Percentiles rank a stretch among this genome's conserved stretches.
phyloP scores from a whole-genome alignment of 30 jellyfish, hydroid and myxozoan genomes.

The Pelagia noctiluca region DNA sequence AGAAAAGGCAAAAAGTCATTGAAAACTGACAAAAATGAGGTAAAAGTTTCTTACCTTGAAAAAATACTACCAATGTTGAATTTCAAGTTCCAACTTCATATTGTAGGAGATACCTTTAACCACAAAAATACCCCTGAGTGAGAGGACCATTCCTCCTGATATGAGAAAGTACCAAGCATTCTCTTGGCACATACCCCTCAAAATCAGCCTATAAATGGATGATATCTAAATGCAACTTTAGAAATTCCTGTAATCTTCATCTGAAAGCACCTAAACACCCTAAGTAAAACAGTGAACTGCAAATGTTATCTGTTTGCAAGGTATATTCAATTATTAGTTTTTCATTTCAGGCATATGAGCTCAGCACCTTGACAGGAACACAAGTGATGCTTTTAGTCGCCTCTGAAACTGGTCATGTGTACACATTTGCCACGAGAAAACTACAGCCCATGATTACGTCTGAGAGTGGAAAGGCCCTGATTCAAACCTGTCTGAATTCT shows the following conservation, averaged over 20 bases:
- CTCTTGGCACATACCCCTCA: neutral
- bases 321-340: slow-evolving; percentile 9
- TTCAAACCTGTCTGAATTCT: slow-evolving; percentile 95
- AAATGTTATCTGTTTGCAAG: neutral
- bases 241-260: neutral
- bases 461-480: slow-evolving; percentile 99
- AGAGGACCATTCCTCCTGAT: too few species aligned
- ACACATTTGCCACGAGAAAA: slow-evolving; percentile 98
- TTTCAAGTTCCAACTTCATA: too few species aligned
- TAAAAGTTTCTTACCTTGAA: too few species aligned
- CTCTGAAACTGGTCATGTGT: slow-evolving; percentile 98
- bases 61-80: too few species aligned
- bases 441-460: slow-evolving; percentile 99
- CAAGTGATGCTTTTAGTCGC: slow-evolving; percentile 99
- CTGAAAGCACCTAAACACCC: neutral
- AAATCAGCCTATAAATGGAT: neutral
- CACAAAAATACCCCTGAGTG: too few species aligned
- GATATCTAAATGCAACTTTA: neutral
- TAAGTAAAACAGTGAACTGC: neutral
- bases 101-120: too few species aligned
- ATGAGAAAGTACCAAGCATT: too few species aligned
- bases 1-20: too few species aligned
- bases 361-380: slow-evolving; percentile 98
- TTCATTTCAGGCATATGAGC: slow-evolving; percentile 88
- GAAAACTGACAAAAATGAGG: too few species aligned